Evolutionary conservation across 2,797 vertebrate genomes (phyloP), one percentile per base, ranked within the genome.

Genomic region (Xerus rutilus): DNA sequence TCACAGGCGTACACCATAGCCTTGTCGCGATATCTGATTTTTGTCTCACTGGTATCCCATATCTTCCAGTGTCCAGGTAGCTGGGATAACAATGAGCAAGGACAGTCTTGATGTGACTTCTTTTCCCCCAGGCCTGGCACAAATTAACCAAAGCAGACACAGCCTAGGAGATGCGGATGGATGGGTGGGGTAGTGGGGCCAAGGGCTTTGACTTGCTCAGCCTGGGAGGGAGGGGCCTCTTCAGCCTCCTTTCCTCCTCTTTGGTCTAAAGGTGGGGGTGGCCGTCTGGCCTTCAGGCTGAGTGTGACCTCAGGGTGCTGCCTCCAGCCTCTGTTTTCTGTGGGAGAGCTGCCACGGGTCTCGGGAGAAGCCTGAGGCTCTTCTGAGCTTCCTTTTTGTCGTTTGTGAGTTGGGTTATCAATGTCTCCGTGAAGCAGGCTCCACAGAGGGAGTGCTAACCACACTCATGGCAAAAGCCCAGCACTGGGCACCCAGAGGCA

Each of bases 51-150:
- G 11, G 30, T 23, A 5, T 91, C 18, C 23, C 7, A 7, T 7
- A 25, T 67, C 82, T 67, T 64, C 45, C n/a, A n/a, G 20, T 1
- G 7, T 57, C 89, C 35, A 30, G 30, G 47, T 9, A n/a, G 81
- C 28, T 30, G 91, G 52, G 52, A 52, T 25, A 18, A 39, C 12
- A 52, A 72, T 14, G 47, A 69, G 15, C 77, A 67, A 69, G 81
- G 54, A n/a, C 32, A 49, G 86, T n/a, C 59, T n/a, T 39, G 93
- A 39, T 59, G 18, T 72, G 87, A 88, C 45, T 74, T 86, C n/a
- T 47, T 82, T 86, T 59, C 43, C 43, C 57, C 28, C 15, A 67
- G 59, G 49, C 21, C 28, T 54, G 52, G 69, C 7, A 69, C 54
- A 25, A 64, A 35, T 85, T 57, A 67, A 47, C 65, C 45, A 14